Evolutionary conservation across 2,888 invertebrate species (phyloP), one percentile per base, ranked within the genome.

Genomic region (Anthoptus insignis): DNA sequence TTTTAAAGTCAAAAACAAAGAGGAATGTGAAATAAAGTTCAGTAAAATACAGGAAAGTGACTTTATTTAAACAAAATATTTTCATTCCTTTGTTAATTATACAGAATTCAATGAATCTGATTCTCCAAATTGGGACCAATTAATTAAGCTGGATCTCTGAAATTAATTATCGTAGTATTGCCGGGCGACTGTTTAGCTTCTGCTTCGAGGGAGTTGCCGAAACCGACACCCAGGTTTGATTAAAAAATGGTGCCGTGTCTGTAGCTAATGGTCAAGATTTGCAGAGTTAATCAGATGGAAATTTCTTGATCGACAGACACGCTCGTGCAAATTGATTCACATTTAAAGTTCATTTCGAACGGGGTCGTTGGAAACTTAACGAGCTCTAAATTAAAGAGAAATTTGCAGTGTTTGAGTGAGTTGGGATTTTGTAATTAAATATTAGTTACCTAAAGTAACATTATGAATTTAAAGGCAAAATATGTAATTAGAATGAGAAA

Each of bases 91-190:
- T 37, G 57, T 66, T 64, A 64, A 60, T 70, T 68, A 64, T 68
- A 60, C 66, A 14, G 59, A 64, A 53, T 64, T 67, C 64, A 67
- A 64, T 65, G 69, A 66, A 67, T 68, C 64, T 66, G 65, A 68
- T 66, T 67, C 66, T 45, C 45, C 56, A 66, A 71, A 73, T 70
- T 68, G 69, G 65, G 58, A 66, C 65, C 64, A 72, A 71, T 71
- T 73, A 74, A 72, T 74, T 68, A 70, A 68, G 63, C 70, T 66
- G 69, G 65, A 65, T 59, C 67, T 73, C 75, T 73, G 70, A 65
- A 75, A 76, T 77, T 80, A 81, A 82, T 83, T 79, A 75, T 73
- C 72, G 76, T 76, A 77, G 75, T 74, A 74, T 73, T 75, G 76
- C 65, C 63, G 65, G 65, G 65, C 61, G 65, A 72, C 72, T 65